A percentile compares a stretch with the other conserved stretches of the same genome.
phyloP scores from a whole-genome alignment of 2,888 invertebrate species.

The Harpagoxenus sublaevis region DNA sequence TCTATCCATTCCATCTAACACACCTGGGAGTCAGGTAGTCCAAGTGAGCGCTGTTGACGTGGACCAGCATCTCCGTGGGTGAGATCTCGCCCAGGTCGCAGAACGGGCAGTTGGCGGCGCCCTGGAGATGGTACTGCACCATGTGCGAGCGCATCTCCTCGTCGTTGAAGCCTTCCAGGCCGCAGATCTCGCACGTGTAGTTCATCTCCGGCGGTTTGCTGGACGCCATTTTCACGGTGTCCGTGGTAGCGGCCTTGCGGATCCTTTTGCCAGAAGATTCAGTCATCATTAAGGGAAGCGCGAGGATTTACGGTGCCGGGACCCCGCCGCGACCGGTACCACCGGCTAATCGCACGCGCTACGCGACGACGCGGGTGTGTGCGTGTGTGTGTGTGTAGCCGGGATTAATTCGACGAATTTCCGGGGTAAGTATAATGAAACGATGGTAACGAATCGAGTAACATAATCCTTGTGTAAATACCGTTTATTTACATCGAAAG shows the following conservation, averaged over 20 bases:
- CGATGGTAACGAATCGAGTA: background rate
- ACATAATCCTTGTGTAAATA: constrained; percentile 27
- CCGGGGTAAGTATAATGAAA: constrained; percentile 9
- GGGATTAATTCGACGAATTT: constrained; percentile 18
- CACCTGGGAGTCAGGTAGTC: constrained; percentile 91
- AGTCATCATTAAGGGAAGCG: background rate
- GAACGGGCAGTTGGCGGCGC: constrained; percentile 93
- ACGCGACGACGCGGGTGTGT: background rate
- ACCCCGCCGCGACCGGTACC: background rate
- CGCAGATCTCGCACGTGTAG: constrained; percentile 94
- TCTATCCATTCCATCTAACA: background rate
- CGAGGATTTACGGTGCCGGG: no score
- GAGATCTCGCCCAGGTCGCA: constrained; percentile 92
- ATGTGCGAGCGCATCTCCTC: constrained; percentile 94
- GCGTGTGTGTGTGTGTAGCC: no score
- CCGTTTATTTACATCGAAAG: background rate
- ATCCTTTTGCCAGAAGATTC: constrained; percentile 47
- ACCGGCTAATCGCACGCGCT: background rate
- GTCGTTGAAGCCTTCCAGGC: constrained; percentile 93
- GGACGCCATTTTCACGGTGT: constrained; percentile 84
- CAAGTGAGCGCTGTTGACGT: constrained; percentile 94
- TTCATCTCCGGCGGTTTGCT: constrained; percentile 88
- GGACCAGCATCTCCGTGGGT: constrained; percentile 91
- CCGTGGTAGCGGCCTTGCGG: constrained; percentile 51
- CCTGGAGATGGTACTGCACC: constrained; percentile 92